A percentile compares a stretch with the other conserved stretches of the same genome.
Conservation (phyloP, 2,797 vertebrate species). For the Xyrichtys novacula region DNA sequence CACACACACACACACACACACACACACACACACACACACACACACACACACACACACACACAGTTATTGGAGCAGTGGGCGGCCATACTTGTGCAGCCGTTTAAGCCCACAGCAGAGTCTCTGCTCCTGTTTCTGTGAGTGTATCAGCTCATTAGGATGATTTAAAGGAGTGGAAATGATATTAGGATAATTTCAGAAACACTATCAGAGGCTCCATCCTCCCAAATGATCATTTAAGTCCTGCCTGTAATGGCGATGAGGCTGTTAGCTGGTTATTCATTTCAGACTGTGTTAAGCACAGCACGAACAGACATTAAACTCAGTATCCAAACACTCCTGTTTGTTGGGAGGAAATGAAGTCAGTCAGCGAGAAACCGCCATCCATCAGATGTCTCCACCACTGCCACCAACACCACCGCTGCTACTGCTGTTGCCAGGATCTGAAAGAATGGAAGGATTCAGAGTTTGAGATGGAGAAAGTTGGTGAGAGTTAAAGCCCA, state of each 20-base stretch:
- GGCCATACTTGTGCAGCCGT: conserved; percentile 51
- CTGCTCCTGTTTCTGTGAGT: conserved; percentile 64
- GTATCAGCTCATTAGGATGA: conserved; percentile 78
- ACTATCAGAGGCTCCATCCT: conserved; percentile 73
- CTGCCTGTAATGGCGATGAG: conserved; percentile 79
- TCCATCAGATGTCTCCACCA: conserved; percentile 53
- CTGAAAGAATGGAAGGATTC: too few species aligned
- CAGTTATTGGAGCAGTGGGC: conserved; percentile 55
- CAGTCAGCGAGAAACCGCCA: conserved; percentile 57
- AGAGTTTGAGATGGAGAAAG: conserved; percentile 58
- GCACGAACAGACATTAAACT: conserved; percentile 77
- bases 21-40: conserved; percentile 16
- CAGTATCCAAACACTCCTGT: conserved; percentile 62
- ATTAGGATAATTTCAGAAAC: conserved; percentile 74
- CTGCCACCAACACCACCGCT: not conserved
- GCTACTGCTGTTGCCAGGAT: too few species aligned
- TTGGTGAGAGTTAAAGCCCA: conserved; percentile 28
- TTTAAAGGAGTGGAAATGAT: conserved; percentile 73
- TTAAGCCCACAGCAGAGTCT: conserved; percentile 37
- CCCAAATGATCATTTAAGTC: conserved; percentile 79
- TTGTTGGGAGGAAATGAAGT: conserved; percentile 66
- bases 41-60: conserved; percentile 22
- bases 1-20: conserved; percentile 21
- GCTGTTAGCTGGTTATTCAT: conserved; percentile 82
- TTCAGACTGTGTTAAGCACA: conserved; percentile 86